These are phyloP conservation scores for Galeopterus variegatus DNA, from an alignment of 2,113 vertebrate genomes.

Conservation along the genomic window DNA sequence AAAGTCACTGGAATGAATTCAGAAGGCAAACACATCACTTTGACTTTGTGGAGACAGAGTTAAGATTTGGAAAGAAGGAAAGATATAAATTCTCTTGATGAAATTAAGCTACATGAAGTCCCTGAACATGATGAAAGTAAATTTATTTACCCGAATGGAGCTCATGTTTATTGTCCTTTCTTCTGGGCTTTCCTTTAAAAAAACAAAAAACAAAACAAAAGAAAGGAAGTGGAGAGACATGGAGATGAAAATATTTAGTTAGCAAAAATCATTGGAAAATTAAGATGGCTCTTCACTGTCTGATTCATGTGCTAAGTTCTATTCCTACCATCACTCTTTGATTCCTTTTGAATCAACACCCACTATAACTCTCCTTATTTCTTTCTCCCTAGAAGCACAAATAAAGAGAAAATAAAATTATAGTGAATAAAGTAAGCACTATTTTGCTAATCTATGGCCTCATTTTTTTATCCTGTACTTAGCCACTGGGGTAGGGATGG, in stretches of 20 bases:
- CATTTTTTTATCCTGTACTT: constrained; percentile 23
- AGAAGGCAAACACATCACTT: constrained; percentile 64
- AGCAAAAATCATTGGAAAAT: constrained; percentile 65
- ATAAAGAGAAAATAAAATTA: constrained; percentile 49
- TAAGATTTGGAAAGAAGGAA: constrained; percentile 43
- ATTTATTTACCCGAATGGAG: constrained; percentile 93
- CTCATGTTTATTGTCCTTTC: constrained; percentile 88
- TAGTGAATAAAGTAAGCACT: neutral
- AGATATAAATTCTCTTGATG: constrained; percentile 32
- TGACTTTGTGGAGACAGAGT: neutral
- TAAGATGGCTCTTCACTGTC: constrained; percentile 38
- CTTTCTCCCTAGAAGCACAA: constrained; percentile 52
- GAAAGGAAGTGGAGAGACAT: constrained; percentile 19
- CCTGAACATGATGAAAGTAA: constrained; percentile 55
- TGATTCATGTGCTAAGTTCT: constrained; percentile 54
- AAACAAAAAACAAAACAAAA: neutral
- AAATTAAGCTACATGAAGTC: constrained; percentile 63
- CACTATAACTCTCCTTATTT: neutral
- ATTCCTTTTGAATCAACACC: constrained; percentile 37
- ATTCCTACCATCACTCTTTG: constrained; percentile 34
- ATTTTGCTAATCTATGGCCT: constrained; percentile 45
- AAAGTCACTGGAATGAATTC: constrained; percentile 60
- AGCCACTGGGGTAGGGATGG: neutral
- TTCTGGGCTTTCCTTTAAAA: constrained; percentile 90
- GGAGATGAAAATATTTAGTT: constrained; percentile 56